Percentiles rank a stretch among this genome's conserved stretches.
phyloP scores from a whole-genome alignment of 1,140 invertebrate genomes.

The Sweltsa coloradensis region DNA sequence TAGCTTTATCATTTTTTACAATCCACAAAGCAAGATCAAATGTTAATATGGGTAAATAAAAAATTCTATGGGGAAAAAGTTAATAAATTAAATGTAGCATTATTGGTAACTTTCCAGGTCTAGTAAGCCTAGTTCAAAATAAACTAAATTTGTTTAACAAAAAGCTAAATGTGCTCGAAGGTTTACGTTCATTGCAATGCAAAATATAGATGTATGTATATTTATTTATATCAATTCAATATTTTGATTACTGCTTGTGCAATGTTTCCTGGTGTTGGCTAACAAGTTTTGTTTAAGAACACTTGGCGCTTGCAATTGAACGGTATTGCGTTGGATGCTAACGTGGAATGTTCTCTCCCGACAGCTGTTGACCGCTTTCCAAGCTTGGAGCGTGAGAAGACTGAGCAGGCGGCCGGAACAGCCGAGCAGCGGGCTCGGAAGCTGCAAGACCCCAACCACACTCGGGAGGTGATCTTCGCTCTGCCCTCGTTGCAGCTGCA shows the following conservation, averaged over 20 bases:
- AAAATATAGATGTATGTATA: no score
- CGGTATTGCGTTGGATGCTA: neutral
- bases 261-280: neutral
- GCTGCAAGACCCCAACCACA: slow-evolving; percentile 72
- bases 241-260: neutral
- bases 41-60: neutral
- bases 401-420: slow-evolving; percentile 26
- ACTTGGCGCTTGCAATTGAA: neutral
- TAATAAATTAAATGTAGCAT: neutral
- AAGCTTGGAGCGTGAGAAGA: slow-evolving; percentile 58
- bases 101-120: no score
- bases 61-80: neutral
- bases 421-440: slow-evolving; percentile 32
- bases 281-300: neutral
- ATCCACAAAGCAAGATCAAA: neutral
- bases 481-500: slow-evolving; percentile 84
- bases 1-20: neutral
- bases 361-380: slow-evolving; percentile 82
- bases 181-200: no score
- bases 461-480: slow-evolving; percentile 89
- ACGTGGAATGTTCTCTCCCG: slow-evolving; percentile 15
- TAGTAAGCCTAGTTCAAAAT: no score
- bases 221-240: neutral
- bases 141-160: no score
- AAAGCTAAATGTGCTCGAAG: no score